Base-by-base conservation (phyloP, 2,113 vertebrate species). In the Brachyistius frenatus region DNA sequence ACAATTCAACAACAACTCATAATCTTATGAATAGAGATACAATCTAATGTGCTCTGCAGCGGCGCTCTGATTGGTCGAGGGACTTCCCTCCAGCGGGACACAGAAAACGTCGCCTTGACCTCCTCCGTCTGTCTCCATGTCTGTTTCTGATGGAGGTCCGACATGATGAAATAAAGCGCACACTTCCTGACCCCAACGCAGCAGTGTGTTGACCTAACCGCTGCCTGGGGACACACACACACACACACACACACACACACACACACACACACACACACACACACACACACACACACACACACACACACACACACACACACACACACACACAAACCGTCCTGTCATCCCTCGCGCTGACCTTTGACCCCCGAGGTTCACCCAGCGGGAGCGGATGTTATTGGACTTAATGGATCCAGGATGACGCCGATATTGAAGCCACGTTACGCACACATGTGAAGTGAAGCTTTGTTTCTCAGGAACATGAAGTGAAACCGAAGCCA, bases 361-460 rank as follows among this genome's bases (percentile, higher is more conserved):
- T 37, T 79, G 80, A 83, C 91, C 78, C 41, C 1, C 0, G 0
- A 33, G 63, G 44, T 70, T 80, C 32, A 32, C 52, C 72, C 69
- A 46, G 9, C 7, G 30, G 50, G 54, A 84, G 77, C 69, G 70
- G 84, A 88, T 88, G 88, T 86, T 89, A 69, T 88, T 70, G 83
- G 69, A 78, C 32, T 53, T 83, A 84, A 89, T 71, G 66, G 69
- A 71, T 72, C 37, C 86, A 87, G 61, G 4, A 31, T 57, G 87
- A 80, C 36, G 23, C 7, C 30, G 14, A 65, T 50, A 69, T 57
- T 69, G 80, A 72, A 81, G 54, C 52, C 70, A 77, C 41, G 10
- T 44, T 44, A 44, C 39, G 2, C 37, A 76, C 70, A 70, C 65
- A 78, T 15, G 61, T 56, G 3, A 54, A 47, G 36, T 50, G 4